Base-by-base conservation (phyloP, 2,113 vertebrate genomes). In the Corythornis cristatus region DNA sequence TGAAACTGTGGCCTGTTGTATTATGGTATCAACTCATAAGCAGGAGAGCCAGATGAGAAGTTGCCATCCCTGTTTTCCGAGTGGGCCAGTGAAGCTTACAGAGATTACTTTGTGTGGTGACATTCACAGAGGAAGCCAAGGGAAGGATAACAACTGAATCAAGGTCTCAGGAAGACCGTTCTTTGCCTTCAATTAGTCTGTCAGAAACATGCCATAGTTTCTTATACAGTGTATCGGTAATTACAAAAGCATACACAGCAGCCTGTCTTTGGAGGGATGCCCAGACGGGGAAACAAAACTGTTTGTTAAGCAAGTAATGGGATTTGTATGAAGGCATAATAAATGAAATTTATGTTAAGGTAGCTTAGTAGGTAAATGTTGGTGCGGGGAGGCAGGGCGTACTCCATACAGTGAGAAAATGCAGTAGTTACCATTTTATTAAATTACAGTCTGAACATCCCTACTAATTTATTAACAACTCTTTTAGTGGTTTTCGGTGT, bases 221-320 rank as follows among this genome's bases (percentile, higher is more conserved):
- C 84, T 90, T 86, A 83, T 20, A 31, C 28, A 15, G 21, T 11
- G 14, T 75, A 92, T 72, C 54, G 10, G 67, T 93, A 83, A 83
- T 94, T 94, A 75, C 48, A 80, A 85, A 73, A 77, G 66, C 70
- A 73, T 62, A 73, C 82, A 65, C 53, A 60, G 77, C 75, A 78
- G 46, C 66, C 75, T 60, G 54, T 85, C 35, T 87, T 94, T 95
- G 93, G 94, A 93, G 83, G 14, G 12, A 22, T 89, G 92, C 95
- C 90, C 86, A 75, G 94, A 62, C 87, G 57, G 90, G 74, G 74
- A 94, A 89, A 76, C 83, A 81, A 57, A 60, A 76, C 85, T 95
- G 86, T 96, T 90, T 94, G 90, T 88, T 90, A 83, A 89, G 80
- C 84, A 80, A 85, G 82, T 89, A 66, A 81, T 48, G 88, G 77